Base-by-base conservation (phyloP, 2,888 invertebrate genomes). In the Rhimphoctona megacephalus region DNA sequence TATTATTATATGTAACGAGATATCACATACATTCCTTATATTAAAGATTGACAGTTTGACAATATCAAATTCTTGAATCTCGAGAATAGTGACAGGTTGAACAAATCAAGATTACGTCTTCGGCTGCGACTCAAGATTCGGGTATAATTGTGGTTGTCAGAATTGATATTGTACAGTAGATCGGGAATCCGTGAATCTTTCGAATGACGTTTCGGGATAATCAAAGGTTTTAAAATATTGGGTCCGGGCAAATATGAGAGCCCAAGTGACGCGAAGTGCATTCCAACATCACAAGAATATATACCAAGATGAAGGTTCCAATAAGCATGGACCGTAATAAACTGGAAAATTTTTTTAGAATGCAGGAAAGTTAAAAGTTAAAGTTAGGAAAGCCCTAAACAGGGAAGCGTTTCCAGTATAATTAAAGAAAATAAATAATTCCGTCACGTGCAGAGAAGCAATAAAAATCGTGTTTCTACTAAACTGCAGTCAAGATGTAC, bases 391-490 rank as follows among this genome's bases (percentile, higher is more conserved):
- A 11, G 39, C 39, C 39, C 43, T 43, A 2, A 72, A 17, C 49
- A 9, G 14, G 36, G 33, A 43, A 46, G 52, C 17, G 52, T 36
- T 64, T 52, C 8, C 19, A n/a, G 49, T 9, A 57, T 46, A 49
- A 64, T 80, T 33, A 49, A 8, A 19, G 17, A 64, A 72, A 36
- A 33, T 78, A n/a, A n/a, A 52, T 64, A 81, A 73, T 73, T 52
- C 11, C 33, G 70, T 64, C 81, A 73, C 72, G 64, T 52, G 1
- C 72, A 6, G n/a, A 33, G 1, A 4, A 14, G 6, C 33, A 8
- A 49, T 22, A 25, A 72, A 72, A 49, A 46, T 7, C 22, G 43
- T n/a, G n/a, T 17, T 2, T 61, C 11, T 49, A 30, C 66, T 22
- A 6, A 61, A 36, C 6, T 70, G 8, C 33, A 69, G 9, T 25